Percentiles rank a stretch among this genome's conserved stretches.
These are phyloP conservation scores for Peromyscus aztecus DNA, from an alignment of 2,797 vertebrate genomes.

Conservation along the genomic window DNA sequence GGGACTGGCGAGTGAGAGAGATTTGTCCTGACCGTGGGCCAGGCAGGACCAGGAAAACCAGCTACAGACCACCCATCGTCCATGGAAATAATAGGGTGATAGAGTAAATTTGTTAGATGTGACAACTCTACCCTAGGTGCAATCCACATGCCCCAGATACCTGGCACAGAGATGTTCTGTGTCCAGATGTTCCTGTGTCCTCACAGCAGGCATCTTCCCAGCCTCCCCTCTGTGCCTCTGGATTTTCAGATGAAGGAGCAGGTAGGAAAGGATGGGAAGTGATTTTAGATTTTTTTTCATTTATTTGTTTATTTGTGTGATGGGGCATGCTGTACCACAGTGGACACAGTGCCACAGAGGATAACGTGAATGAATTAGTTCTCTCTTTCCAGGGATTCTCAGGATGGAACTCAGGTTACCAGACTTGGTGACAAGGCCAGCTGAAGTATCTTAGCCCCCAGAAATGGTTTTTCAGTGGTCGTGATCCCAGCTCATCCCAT, in stretches of 20 bases:
- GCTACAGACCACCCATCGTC: not conserved
- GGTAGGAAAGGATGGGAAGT: not conserved
- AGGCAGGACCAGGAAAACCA: too few species aligned
- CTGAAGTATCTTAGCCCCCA: not conserved
- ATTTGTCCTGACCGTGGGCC: too few species aligned
- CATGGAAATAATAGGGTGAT: not conserved
- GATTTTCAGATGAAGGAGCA: not conserved
- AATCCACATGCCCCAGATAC: not conserved
- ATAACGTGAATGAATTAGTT: not conserved
- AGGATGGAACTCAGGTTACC: not conserved
- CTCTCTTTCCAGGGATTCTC: not conserved
- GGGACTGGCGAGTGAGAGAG: too few species aligned
- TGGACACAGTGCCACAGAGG: not conserved
- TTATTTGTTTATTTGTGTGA: not conserved
- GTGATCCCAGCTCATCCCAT: not conserved
- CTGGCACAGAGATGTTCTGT: not conserved
- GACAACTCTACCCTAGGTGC: not conserved
- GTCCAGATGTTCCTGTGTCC: not conserved
- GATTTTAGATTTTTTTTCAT: not conserved
- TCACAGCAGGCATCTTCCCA: too few species aligned
- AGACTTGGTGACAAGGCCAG: not conserved
- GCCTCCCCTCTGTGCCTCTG: not conserved
- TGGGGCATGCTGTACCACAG: not conserved
- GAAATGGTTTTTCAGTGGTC: not conserved
- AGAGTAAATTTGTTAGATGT: too few species aligned